Evolutionary conservation across 2,888 invertebrate species (phyloP).

Genomic region (Luperina testacea): DNA sequence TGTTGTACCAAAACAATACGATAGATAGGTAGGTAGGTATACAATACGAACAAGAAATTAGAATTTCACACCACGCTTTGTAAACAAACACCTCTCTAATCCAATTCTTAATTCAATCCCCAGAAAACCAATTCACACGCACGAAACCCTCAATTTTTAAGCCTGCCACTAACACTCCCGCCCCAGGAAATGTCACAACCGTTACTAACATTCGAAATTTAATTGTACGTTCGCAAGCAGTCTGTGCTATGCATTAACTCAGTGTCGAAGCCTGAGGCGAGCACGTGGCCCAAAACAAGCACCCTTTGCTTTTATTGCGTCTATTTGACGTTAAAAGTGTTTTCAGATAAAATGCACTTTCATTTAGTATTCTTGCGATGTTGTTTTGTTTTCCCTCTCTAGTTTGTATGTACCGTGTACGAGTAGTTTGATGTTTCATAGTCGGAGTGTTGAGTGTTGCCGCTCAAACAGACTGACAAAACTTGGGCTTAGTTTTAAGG

Average conservation of each 20-base stretch:
- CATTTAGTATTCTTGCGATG: conserved; percentile 53
- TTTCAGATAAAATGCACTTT: conserved; percentile 67
- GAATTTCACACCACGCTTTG: background rate
- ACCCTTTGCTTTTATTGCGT: conserved; percentile 66
- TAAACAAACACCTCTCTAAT: conserved; percentile 1
- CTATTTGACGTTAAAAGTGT: conserved; percentile 74
- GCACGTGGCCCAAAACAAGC: conserved; percentile 73
- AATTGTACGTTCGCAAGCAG: conserved; percentile 67
- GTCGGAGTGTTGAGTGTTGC: conserved; percentile 5
- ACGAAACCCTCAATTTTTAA: conserved; percentile 54
- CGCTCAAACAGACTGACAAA: conserved; percentile 56
- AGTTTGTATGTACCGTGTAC: background rate
- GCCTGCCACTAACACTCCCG: conserved; percentile 53
- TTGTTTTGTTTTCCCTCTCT: conserved; percentile 31
- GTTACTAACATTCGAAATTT: conserved; percentile 67
- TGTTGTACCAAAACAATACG: background rate
- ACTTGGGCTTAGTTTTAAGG: conserved; percentile 14
- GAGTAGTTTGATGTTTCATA: conserved; percentile 20
- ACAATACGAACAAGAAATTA: background rate
- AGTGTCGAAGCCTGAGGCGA: conserved; percentile 63
- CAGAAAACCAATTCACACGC: conserved; percentile 29
- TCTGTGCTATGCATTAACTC: conserved; percentile 59
- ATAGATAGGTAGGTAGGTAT: background rate
- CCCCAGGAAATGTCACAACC: conserved; percentile 66
- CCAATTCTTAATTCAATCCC: conserved; percentile 10